Conservation (phyloP, 37 sponge, comb jelly and placozoan genomes). For the Tethya wilhelma region DNA sequence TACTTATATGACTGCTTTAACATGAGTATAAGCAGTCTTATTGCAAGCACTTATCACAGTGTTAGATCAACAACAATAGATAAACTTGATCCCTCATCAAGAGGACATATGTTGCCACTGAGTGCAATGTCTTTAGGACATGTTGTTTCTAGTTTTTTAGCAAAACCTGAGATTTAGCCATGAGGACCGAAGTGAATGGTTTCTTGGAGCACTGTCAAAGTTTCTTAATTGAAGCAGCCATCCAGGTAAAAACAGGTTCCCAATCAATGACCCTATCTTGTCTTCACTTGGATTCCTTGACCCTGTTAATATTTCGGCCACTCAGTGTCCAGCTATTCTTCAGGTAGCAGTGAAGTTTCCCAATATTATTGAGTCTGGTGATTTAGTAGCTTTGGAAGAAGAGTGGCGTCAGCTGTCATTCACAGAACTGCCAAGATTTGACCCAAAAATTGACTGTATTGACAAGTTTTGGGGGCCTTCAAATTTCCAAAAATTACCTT, state of each 20-base stretch:
- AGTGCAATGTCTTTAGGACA: too few relatives aligned
- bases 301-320: background rate
- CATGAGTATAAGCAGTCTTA: background rate
- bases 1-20: background rate
- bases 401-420: background rate
- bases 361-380: background rate
- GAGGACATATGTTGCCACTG: too few relatives aligned
- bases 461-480: conserved; percentile 8
- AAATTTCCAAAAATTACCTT: conserved; percentile 6
- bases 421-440: background rate
- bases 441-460: background rate
- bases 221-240: background rate
- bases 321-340: background rate
- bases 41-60: background rate
- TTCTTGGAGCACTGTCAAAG: background rate
- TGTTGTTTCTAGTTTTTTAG: too few relatives aligned
- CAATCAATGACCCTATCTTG: conserved; percentile 4
- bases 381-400: background rate
- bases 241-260: background rate
- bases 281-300: background rate
- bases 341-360: conserved; percentile 3
- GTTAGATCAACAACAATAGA: too few relatives aligned
- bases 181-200: background rate
- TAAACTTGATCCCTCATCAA: too few relatives aligned
- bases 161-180: conserved; percentile 2